These are phyloP conservation scores for Arizona elegans DNA, from an alignment of 2,113 vertebrate genomes.

Conservation along the genomic window DNA sequence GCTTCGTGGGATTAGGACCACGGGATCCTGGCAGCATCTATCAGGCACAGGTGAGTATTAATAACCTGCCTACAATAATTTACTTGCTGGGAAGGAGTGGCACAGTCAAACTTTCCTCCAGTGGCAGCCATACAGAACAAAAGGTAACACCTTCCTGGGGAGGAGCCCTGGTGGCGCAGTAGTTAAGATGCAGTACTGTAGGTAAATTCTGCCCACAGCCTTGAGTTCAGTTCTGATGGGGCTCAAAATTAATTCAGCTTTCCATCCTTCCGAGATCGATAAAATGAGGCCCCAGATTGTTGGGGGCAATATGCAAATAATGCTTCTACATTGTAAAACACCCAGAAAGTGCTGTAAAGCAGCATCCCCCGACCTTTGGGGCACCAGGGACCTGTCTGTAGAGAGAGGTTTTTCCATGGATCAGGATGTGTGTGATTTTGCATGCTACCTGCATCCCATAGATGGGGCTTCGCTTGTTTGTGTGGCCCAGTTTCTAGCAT, in stretches of 20 bases:
- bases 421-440: neutral
- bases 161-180: neutral
- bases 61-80: neutral
- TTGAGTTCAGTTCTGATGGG: neutral
- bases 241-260: neutral
- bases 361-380: neutral
- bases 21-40: slow-evolving; percentile 91
- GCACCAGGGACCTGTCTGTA: neutral
- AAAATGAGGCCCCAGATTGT: neutral
- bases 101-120: neutral
- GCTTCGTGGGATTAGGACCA: slow-evolving; percentile 91
- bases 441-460: neutral
- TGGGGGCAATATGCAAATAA: neutral
- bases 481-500: neutral
- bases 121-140: neutral
- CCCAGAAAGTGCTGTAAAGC: neutral
- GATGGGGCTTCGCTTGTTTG: neutral
- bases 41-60: slow-evolving; percentile 88
- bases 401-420: neutral
- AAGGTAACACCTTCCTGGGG: neutral
- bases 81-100: neutral
- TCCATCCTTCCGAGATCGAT: neutral
- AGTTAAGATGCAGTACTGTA: neutral
- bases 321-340: neutral
- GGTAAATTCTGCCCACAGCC: neutral